phyloP scores from a whole-genome alignment of 2,888 invertebrate species.

The Drosophila bunnanda region DNA sequence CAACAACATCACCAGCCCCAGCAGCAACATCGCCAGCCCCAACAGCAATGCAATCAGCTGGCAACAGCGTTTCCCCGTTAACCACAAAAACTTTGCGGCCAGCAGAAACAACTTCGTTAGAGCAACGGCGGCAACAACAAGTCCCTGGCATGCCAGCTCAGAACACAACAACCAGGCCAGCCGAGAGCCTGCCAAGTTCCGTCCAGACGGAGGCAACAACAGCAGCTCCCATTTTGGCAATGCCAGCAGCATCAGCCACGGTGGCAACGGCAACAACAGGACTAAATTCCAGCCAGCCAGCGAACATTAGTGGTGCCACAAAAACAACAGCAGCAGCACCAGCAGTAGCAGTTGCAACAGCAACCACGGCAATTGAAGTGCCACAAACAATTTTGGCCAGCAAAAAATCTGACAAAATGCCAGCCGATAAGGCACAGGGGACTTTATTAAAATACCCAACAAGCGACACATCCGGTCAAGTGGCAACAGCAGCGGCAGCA shows the following conservation, averaged over 20 bases:
- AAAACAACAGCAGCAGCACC: conserved; percentile 37
- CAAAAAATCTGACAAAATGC: conserved; percentile 56
- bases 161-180: conserved; percentile 33
- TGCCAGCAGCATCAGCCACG: conserved; percentile 26
- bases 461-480: conserved; percentile 66
- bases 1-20: conserved; percentile 41
- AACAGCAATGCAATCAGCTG: conserved; percentile 62
- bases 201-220: conserved; percentile 45
- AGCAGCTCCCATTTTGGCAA: conserved; percentile 60
- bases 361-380: conserved; percentile 46
- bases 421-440: conserved; percentile 46
- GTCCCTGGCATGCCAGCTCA: conserved; percentile 64
- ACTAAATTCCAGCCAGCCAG: conserved; percentile 54
- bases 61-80: conserved; percentile 60
- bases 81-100: conserved; percentile 75
- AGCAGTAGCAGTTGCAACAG: conserved; percentile 31
- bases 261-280: conserved; percentile 33
- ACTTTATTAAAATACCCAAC: conserved; percentile 70
- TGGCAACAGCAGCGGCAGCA: conserved; percentile 13
- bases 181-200: conserved; percentile 59
- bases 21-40: conserved; percentile 17
- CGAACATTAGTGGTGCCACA: conserved; percentile 65
- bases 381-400: conserved; percentile 62
- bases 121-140: conserved; percentile 62
- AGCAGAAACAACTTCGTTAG: conserved; percentile 78